These are phyloP conservation scores for Neolamprologus tretocephalus DNA, from an alignment of 2,113 vertebrate species.

Conservation along the genomic window DNA sequence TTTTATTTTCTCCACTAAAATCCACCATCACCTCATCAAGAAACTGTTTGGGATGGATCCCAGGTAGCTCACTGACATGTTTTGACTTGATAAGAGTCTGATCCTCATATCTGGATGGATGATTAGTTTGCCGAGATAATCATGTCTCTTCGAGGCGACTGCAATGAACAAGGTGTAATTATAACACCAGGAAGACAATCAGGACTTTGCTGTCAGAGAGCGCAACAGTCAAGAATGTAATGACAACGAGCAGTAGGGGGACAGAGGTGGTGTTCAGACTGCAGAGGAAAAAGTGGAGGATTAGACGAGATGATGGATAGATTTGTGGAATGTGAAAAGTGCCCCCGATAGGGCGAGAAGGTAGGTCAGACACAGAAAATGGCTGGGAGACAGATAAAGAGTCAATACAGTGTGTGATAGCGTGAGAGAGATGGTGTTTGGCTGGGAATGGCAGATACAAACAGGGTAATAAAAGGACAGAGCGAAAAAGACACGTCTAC, in stretches of 20 bases:
- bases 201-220: not conserved
- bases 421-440: not conserved
- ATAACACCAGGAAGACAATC: slow-evolving; percentile 44
- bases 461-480: not conserved
- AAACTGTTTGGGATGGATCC: not conserved
- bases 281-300: not conserved
- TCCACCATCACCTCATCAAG: not conserved
- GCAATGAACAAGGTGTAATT: slow-evolving; percentile 16
- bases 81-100: not conserved
- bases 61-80: not conserved
- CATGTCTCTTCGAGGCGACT: not conserved
- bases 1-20: not conserved
- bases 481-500: not conserved
- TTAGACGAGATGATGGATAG: not conserved
- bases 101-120: not conserved
- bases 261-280: not conserved
- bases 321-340: not conserved
- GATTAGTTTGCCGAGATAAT: slow-evolving; percentile 36
- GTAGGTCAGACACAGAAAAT: not conserved
- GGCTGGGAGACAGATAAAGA: not conserved
- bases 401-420: not conserved
- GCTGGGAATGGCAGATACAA: slow-evolving; percentile 5
- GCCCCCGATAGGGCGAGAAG: not conserved
- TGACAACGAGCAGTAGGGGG: not conserved
- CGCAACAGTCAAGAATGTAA: not conserved